Conservation (phyloP, 2,888 invertebrate genomes). For the Drosophila trichaetosa region DNA sequence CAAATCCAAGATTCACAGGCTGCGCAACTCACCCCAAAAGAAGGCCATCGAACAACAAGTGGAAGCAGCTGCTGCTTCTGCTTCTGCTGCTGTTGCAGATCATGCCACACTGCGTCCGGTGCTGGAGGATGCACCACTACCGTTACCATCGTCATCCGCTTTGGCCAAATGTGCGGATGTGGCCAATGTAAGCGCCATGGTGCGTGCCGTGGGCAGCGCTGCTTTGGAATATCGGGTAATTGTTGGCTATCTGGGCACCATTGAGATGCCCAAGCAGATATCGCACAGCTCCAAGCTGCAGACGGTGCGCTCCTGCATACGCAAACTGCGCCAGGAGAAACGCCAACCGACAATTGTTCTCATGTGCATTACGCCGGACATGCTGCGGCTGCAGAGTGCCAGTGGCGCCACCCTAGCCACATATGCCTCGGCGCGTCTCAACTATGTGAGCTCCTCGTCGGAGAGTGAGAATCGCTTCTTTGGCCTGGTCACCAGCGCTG, state of each 20-base stretch:
- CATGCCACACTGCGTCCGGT: slow-evolving; percentile 74
- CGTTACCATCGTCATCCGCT: slow-evolving; percentile 3
- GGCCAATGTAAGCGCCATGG: slow-evolving; percentile 85
- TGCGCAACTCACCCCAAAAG: slow-evolving; percentile 88
- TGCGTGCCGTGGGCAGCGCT: slow-evolving; percentile 82
- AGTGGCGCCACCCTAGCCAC: slow-evolving; percentile 93
- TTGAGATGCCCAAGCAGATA: slow-evolving; percentile 96
- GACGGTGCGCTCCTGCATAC: slow-evolving; percentile 94
- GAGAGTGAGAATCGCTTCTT: slow-evolving; percentile 97
- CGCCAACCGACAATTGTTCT: slow-evolving; percentile 93
- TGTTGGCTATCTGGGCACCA: slow-evolving; percentile 97
- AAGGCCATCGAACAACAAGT: slow-evolving; percentile 57
- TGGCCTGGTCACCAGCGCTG: slow-evolving; percentile 94
- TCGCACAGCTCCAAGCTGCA: slow-evolving; percentile 90
- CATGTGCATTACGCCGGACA: slow-evolving; percentile 93
- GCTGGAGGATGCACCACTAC: slow-evolving; percentile 80
- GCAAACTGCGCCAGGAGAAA: slow-evolving; percentile 94
- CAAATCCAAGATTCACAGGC: slow-evolving; percentile 86
- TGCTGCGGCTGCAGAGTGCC: slow-evolving; percentile 91
- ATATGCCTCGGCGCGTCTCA: slow-evolving; percentile 93
- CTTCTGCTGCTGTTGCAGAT: slow-evolving; percentile 33
- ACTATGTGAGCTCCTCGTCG: slow-evolving; percentile 95
- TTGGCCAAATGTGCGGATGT: slow-evolving; percentile 81
- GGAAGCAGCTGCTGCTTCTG: slow-evolving; percentile 13
- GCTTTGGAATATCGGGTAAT: slow-evolving; percentile 92